These are phyloP conservation scores for Drosophila simulans DNA, from an alignment of 1,140 invertebrate species.

Conservation along the genomic window DNA sequence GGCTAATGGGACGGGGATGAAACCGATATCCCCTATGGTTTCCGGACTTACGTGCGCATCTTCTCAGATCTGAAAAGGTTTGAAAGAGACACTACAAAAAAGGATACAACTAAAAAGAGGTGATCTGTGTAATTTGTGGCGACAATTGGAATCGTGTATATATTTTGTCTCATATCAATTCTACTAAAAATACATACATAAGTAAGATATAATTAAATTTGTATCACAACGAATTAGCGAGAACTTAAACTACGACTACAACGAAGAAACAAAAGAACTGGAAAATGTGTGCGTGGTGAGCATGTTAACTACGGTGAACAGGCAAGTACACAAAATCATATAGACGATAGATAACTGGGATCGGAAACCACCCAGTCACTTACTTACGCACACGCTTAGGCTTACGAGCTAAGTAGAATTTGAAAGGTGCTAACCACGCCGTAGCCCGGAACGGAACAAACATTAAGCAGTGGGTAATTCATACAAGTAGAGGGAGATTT, in stretches of 20 bases:
- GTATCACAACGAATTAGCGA: conserved; percentile 80
- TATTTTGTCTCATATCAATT: conserved; percentile 77
- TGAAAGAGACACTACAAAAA: conserved; percentile 15
- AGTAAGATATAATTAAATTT: conserved; percentile 77
- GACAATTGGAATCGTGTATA: conserved; percentile 73
- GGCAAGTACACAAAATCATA: conserved; percentile 23
- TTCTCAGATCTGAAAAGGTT: conserved; percentile 17
- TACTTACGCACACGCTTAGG: conserved; percentile 65
- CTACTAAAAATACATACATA: conserved; percentile 81
- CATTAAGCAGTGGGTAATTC: conserved; percentile 40
- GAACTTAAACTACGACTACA: conserved; percentile 78
- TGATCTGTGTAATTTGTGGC: conserved; percentile 52
- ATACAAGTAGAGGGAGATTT: conserved; percentile 62
- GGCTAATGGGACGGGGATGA: conserved; percentile 36
- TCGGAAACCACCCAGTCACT: conserved; percentile 8
- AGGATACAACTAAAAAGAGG: conserved; percentile 33
- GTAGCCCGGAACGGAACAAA: conserved; percentile 53
- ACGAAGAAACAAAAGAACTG: conserved; percentile 64
- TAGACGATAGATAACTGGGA: conserved; percentile 2
- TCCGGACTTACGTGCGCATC: conserved; percentile 50
- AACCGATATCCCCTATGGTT: conserved; percentile 25
- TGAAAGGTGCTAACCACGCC: conserved; percentile 33
- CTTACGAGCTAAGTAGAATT: conserved; percentile 66
- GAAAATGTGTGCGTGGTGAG: conserved; percentile 61
- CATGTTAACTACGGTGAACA: conserved; percentile 44